These are phyloP conservation scores for Grammomys dolichurus DNA, from an alignment of 2,113 vertebrate genomes.

Conservation along the genomic window DNA sequence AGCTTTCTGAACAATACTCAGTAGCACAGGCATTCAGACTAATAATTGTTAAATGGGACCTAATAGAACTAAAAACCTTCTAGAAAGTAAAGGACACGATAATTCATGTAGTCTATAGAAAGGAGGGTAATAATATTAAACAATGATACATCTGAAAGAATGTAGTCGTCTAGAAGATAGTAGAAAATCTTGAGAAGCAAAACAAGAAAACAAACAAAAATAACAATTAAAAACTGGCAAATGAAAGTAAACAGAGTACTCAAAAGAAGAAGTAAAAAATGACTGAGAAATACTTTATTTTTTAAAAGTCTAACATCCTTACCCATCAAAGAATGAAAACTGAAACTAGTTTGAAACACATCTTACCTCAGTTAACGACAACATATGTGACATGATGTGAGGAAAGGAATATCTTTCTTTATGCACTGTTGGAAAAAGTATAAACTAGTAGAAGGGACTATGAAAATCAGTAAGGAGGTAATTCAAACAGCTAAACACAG, in stretches of 20 bases:
- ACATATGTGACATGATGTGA: background rate
- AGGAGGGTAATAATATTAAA: no score
- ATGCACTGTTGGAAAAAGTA: background rate
- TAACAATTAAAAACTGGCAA: background rate
- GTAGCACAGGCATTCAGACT: background rate
- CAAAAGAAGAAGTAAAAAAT: background rate
- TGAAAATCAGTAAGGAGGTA: background rate
- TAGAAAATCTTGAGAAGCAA: background rate
- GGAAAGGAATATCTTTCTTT: background rate
- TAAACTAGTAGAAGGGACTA: background rate
- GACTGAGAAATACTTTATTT: background rate
- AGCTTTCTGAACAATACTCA: background rate
- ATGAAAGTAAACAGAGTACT: background rate
- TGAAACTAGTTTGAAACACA: background rate
- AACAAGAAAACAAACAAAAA: background rate
- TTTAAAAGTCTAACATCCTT: background rate
- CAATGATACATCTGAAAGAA: background rate
- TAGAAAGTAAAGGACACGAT: background rate
- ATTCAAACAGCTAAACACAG: background rate
- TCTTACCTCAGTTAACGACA: background rate
- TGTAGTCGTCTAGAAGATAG: background rate
- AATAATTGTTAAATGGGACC: background rate
- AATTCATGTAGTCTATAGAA: background rate
- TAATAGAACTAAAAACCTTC: background rate
- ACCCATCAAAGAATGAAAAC: background rate